These are phyloP conservation scores for Drosophila repleta DNA, from an alignment of 1,140 invertebrate genomes.

Conservation along the genomic window DNA sequence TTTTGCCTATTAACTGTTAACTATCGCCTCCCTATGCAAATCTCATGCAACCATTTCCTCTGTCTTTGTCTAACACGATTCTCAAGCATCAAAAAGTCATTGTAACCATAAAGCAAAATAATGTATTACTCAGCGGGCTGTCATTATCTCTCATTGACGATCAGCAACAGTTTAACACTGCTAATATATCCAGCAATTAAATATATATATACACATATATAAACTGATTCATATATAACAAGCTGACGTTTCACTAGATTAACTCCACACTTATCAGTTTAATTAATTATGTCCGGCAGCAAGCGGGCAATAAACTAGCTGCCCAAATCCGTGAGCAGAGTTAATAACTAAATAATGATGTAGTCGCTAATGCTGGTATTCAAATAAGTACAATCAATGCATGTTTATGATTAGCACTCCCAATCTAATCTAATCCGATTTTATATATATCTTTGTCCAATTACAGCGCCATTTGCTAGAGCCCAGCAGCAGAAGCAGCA, in stretches of 20 bases:
- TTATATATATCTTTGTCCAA: not conserved
- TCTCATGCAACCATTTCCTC: too few relatives aligned
- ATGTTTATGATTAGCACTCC: slow-evolving; percentile 1
- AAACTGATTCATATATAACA: not conserved
- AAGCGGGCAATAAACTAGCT: slow-evolving; percentile 19
- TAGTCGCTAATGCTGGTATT: not conserved
- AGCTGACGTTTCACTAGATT: not conserved
- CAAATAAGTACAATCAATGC: slow-evolving; percentile 9
- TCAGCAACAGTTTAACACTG: not conserved
- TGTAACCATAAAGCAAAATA: too few relatives aligned
- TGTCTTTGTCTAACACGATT: too few relatives aligned
- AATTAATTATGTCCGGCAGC: slow-evolving; percentile 23
- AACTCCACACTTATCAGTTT: slow-evolving; percentile 5
- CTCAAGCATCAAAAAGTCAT: too few relatives aligned
- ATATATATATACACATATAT: too few relatives aligned
- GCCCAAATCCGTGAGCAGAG: slow-evolving; percentile 18
- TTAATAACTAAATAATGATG: slow-evolving; percentile 36
- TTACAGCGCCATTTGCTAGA: slow-evolving; percentile 17
- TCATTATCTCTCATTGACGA: too few relatives aligned
- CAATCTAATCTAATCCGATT: slow-evolving; percentile 30
- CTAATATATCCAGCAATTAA: not conserved
- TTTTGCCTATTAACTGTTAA: too few relatives aligned
- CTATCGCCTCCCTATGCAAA: too few relatives aligned
- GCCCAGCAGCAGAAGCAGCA: slow-evolving; percentile 15
- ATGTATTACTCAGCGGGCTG: too few relatives aligned